These are phyloP conservation scores for Phymastichus coffea DNA, from an alignment of 1,140 invertebrate species.

Conservation along the genomic window DNA sequence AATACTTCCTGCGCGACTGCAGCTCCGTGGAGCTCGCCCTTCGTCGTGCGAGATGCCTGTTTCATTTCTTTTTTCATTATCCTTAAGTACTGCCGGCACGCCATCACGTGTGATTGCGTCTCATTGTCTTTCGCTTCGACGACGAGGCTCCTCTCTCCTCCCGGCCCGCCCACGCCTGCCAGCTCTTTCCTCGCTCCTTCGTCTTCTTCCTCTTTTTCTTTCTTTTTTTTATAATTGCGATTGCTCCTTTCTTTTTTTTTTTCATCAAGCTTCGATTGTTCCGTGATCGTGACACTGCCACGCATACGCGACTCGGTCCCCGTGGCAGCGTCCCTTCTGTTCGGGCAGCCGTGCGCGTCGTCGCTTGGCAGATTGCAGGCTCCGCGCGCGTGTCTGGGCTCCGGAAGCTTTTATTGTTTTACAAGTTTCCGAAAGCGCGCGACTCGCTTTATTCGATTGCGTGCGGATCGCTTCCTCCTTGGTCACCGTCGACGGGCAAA, in stretches of 20 bases:
- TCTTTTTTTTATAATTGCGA: too few species aligned
- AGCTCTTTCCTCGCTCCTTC: too few species aligned
- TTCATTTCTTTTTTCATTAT: constrained; percentile 27
- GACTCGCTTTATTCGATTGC: constrained; percentile 36
- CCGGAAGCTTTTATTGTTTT: constrained; percentile 58
- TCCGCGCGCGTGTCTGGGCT: too few species aligned
- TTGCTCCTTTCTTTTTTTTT: too few species aligned
- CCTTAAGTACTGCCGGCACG: constrained; percentile 13
- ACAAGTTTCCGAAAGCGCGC: constrained; percentile 50
- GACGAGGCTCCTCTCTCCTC: too few species aligned
- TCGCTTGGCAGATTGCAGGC: too few species aligned
- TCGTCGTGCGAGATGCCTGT: constrained; percentile 28
- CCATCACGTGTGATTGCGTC: constrained; percentile 24
- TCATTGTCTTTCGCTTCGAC: constrained; percentile 6
- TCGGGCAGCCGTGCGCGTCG: too few species aligned
- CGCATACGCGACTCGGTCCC: neutral
- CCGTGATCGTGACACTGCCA: neutral
- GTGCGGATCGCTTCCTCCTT: constrained; percentile 23
- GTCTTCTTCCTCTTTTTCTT: neutral
- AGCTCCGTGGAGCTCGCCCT: constrained; percentile 26
- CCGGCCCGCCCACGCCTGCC: too few species aligned
- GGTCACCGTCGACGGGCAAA: too few species aligned
- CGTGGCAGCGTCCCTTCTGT: too few species aligned
- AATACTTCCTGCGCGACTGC: constrained; percentile 51
- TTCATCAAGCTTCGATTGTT: too few species aligned